Conservation (phyloP, 1,140 invertebrate genomes). For the Zaprionus lachaisei region DNA sequence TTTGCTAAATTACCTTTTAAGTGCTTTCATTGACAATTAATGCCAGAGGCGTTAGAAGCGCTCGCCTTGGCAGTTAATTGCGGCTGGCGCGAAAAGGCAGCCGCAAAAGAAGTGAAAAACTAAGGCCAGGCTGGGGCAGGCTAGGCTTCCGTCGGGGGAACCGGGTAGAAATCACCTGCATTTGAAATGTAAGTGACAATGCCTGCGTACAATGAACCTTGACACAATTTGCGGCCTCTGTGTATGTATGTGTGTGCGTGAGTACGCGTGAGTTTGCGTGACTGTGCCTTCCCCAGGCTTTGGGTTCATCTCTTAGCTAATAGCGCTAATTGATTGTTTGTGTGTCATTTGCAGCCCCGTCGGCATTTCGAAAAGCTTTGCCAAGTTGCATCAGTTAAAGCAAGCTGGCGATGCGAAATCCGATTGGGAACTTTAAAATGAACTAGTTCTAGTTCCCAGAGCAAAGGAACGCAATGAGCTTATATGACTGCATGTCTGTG, state of each 20-base stretch:
- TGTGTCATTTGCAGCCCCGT: slow-evolving; percentile 25
- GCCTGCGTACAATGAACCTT: slow-evolving; percentile 64
- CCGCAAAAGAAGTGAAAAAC: slow-evolving; percentile 32
- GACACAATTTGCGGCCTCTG: slow-evolving; percentile 51
- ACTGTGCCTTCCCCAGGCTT: not conserved
- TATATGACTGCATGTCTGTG: not conserved
- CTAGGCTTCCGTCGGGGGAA: slow-evolving; percentile 3
- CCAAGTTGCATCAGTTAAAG: slow-evolving; percentile 5
- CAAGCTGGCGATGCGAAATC: slow-evolving; percentile 19
- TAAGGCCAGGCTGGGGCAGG: slow-evolving; percentile 30
- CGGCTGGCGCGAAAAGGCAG: slow-evolving; percentile 59
- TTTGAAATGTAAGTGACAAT: slow-evolving; percentile 49
- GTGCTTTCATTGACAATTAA: slow-evolving; percentile 78
- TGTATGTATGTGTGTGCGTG: slow-evolving; percentile 11
- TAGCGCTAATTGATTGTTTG: slow-evolving; percentile 63
- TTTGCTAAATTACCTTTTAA: slow-evolving; percentile 73
- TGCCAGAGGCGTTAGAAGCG: slow-evolving; percentile 44
- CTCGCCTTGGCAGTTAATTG: slow-evolving; percentile 73
- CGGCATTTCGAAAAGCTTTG: slow-evolving; percentile 32
- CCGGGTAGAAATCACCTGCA: slow-evolving; percentile 44
- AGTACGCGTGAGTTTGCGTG: slow-evolving; percentile 2
- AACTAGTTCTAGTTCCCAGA: not conserved
- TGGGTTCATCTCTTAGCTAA: slow-evolving; percentile 26
- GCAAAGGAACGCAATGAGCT: too few relatives aligned
- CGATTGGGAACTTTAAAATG: not conserved